Percentiles rank a stretch among this genome's conserved stretches.
Evolutionary conservation across 2,888 invertebrate genomes (phyloP).

Genomic region (Elmis aenea): DNA sequence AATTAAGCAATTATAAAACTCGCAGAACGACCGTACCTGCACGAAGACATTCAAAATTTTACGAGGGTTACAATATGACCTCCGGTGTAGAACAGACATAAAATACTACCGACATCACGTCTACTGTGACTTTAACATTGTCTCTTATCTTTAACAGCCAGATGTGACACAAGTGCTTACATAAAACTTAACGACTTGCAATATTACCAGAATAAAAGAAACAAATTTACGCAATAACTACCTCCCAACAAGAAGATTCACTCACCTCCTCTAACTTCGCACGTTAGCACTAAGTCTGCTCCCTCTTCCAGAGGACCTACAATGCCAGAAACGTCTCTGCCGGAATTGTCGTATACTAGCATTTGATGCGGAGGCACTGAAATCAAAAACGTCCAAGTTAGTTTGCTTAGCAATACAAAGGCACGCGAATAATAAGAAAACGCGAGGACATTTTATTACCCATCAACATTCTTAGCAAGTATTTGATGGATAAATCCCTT

Average conservation of each 20-base stretch:
- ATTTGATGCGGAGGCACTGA: conserved; percentile 86
- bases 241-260: no score
- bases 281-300: conserved; percentile 72
- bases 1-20: conserved; percentile 34
- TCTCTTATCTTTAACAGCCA: conserved; percentile 3
- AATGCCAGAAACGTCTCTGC: conserved; percentile 71
- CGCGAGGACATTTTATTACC: no score
- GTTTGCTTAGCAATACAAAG: no score
- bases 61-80: conserved; percentile 16
- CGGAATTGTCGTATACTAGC: conserved; percentile 77
- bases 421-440: no score
- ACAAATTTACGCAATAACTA: no score
- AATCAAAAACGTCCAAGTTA: no score
- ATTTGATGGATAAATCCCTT: no score
- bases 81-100: conserved; percentile 9
- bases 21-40: conserved; percentile 21
- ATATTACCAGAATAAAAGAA: no score
- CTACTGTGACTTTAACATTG: conserved; percentile 7
- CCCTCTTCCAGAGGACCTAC: conserved; percentile 81
- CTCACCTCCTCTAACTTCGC: conserved; percentile 87
- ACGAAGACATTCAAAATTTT: conserved; percentile 19
- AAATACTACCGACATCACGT: conserved; percentile 11
- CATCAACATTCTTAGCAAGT: no score
- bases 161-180: not conserved
- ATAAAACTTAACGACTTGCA: no score